Conservation (phyloP, 2,113 vertebrate genomes). For the Antennarius striatus region DNA sequence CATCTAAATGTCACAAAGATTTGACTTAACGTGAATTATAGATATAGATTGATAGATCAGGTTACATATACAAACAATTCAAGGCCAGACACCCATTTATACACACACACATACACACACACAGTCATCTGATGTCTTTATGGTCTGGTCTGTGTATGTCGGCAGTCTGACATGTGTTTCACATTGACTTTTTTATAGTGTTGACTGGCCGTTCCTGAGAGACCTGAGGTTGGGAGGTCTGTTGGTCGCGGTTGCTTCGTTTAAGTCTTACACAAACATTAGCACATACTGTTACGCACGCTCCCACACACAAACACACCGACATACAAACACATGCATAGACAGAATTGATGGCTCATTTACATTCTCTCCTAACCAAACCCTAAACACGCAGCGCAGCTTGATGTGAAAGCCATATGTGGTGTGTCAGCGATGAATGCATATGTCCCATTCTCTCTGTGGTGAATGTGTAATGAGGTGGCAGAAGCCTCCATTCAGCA, state of each 20-base stretch:
- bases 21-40: constrained; percentile 32
- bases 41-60: constrained; percentile 42
- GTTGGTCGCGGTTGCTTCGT: constrained; percentile 50
- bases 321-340: neutral
- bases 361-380: constrained; percentile 38
- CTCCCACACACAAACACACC: neutral
- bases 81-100: constrained; percentile 14
- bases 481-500: constrained; percentile 73
- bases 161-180: constrained; percentile 58
- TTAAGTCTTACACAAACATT: constrained; percentile 44
- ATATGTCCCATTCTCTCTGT: constrained; percentile 64
- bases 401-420: constrained; percentile 61
- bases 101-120: constrained; percentile 15
- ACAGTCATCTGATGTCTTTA: constrained; percentile 45
- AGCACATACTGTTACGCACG: constrained; percentile 18
- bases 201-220: constrained; percentile 60
- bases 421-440: constrained; percentile 64
- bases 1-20: constrained; percentile 48
- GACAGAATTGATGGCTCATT: constrained; percentile 56
- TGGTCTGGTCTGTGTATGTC: constrained; percentile 39
- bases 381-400: constrained; percentile 30
- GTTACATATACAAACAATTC: constrained; percentile 44
- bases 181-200: constrained; percentile 60
- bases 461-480: constrained; percentile 75
- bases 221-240: constrained; percentile 52